Evolutionary conservation across 2,888 invertebrate species (phyloP).

Genomic region (Luperina testacea): DNA sequence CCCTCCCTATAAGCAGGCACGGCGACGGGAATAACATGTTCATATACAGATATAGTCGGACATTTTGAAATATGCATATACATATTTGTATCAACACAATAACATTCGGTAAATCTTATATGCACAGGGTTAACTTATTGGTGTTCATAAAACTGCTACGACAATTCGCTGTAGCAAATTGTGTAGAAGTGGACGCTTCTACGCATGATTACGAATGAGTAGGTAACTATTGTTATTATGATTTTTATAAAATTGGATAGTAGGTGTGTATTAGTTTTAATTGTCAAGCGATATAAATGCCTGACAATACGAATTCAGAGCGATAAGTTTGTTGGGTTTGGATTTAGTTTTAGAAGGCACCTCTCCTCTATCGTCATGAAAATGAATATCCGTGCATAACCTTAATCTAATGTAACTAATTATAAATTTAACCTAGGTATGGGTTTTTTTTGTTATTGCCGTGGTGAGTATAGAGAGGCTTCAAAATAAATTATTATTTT

Average conservation of each 20-base stretch:
- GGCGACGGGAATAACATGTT: slow-evolving; percentile 70
- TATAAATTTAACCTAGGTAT: not conserved
- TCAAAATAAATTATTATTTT: slow-evolving; percentile 70
- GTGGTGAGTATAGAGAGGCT: slow-evolving; percentile 26
- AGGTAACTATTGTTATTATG: not conserved
- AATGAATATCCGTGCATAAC: not conserved
- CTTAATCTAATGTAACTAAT: not conserved
- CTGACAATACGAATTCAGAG: not conserved
- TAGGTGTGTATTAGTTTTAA: not conserved
- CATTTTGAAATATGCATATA: slow-evolving; percentile 47
- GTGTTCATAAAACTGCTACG: slow-evolving; percentile 30
- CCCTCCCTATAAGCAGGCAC: slow-evolving; percentile 71
- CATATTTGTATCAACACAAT: slow-evolving; percentile 39
- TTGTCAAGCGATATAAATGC: not conserved
- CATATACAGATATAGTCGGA: slow-evolving; percentile 57
- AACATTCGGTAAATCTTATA: slow-evolving; percentile 37
- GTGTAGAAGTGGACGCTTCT: slow-evolving; percentile 4
- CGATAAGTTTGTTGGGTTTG: not conserved
- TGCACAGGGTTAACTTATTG: slow-evolving; percentile 37
- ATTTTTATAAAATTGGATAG: not conserved
- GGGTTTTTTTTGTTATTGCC: not conserved
- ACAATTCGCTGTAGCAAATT: slow-evolving; percentile 13
- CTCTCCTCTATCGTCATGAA: not conserved
- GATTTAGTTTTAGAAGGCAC: not conserved
- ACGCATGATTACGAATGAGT: not conserved